Base-by-base conservation (phyloP, 2,113 vertebrate species). In the Eonycteris spelaea region DNA sequence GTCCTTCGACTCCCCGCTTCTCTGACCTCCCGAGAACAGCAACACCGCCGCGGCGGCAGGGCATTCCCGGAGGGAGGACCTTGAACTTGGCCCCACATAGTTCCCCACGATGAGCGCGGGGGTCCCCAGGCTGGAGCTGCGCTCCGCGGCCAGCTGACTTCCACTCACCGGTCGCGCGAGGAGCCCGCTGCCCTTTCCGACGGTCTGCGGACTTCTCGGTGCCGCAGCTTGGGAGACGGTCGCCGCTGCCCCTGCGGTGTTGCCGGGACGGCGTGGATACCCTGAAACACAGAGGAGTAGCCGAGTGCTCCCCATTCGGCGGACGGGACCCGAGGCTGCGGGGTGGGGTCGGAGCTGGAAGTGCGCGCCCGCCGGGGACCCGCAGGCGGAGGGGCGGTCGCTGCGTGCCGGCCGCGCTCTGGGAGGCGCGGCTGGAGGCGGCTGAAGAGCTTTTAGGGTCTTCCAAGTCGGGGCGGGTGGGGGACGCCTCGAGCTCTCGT, bases 201-300 rank as follows among this genome's bases (percentile, higher is more conserved):
- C 30, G 28, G n/a, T 45, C 45, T 22, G 8, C 14, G 28, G 30
- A 57, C 53, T 77, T 13, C 57, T 8, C 4, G 21, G 55, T 6
- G 43, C 11, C 4, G 30, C 6, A 45, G 86, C 51, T 1, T 18
- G 53, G 28, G 59, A 4, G 75, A 30, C 40, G 40, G 59, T 63
- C 6, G 63, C 55, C 55, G 0, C 40, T 21, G 77, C 19, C 83
- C 70, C 79, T 3, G 53, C 30, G 12, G 18, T 5, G 65, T 26
- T 59, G 38, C 68, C 3, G 45, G 48, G 80, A 22, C 45, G 85
- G 80, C 55, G 57, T 13, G 61, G 93, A 38, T 22, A 24, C 71
- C 74, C 38, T 4, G 67, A 48, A 48, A 91, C 95, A 95, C 96
- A 96, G 94, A 97, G 94, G 90, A 57, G 14, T 61, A 18, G 68